These are phyloP conservation scores for Anodontia alba DNA, from an alignment of 2,888 invertebrate genomes.

Conservation along the genomic window DNA sequence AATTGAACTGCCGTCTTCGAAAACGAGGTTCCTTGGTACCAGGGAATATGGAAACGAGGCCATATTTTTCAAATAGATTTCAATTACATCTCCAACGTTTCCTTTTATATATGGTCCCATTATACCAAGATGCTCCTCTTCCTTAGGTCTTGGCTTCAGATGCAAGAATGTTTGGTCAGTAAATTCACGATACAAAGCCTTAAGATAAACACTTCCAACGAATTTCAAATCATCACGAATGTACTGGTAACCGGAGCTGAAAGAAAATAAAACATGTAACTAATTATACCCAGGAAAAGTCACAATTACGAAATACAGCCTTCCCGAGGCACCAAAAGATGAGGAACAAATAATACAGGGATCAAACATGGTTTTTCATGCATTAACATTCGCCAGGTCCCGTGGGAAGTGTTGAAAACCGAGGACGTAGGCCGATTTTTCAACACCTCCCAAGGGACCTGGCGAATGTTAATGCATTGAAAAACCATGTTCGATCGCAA, in stretches of 20 bases:
- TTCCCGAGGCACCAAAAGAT: too few relatives aligned
- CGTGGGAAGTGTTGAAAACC: too few relatives aligned
- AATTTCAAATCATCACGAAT: slow-evolving; percentile 45
- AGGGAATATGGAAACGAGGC: slow-evolving; percentile 65
- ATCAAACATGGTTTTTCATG: too few relatives aligned
- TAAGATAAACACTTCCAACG: slow-evolving; percentile 60
- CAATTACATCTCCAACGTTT: slow-evolving; percentile 71
- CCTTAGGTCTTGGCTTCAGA: slow-evolving; percentile 24
- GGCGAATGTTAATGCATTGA: too few relatives aligned
- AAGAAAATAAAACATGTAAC: not conserved
- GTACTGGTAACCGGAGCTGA: slow-evolving; percentile 34
- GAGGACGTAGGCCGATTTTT: too few relatives aligned
- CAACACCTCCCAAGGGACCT: too few relatives aligned
- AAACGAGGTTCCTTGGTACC: slow-evolving; percentile 65
- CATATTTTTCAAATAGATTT: slow-evolving; percentile 66
- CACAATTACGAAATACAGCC: too few relatives aligned
- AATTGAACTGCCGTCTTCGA: slow-evolving; percentile 48
- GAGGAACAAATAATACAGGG: too few relatives aligned
- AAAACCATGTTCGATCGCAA: too few relatives aligned
- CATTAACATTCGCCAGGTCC: too few relatives aligned
- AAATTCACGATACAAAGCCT: slow-evolving; percentile 59
- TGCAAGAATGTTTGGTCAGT: slow-evolving; percentile 52
- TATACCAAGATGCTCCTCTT: slow-evolving; percentile 49
- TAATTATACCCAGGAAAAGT: too few relatives aligned
- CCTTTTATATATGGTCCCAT: slow-evolving; percentile 73